A percentile compares a stretch with the other conserved stretches of the same genome.
Conservation (phyloP, 2,113 vertebrate species). For the Apodemus speciosus region DNA sequence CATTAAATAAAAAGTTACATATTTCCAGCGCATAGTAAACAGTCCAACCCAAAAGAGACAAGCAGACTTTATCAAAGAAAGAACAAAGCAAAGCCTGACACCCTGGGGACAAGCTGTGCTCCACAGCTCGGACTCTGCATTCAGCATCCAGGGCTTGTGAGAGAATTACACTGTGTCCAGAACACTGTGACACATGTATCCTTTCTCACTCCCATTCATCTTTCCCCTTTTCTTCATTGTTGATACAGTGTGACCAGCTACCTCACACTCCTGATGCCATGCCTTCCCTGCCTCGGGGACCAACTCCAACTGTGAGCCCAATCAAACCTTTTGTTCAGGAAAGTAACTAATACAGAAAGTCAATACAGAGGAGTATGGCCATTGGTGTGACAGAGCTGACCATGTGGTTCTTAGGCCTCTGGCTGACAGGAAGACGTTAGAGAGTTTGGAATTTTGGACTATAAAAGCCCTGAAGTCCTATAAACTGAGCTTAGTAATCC, state of each 20-base stretch:
- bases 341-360: background rate
- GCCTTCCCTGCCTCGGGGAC: background rate
- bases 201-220: background rate
- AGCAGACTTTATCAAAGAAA: background rate
- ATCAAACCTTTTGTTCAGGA: background rate
- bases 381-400: too few species aligned
- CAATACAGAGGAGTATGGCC: background rate
- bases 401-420: background rate
- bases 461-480: background rate
- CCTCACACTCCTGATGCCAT: too few species aligned
- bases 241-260: background rate
- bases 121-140: fast-evolving
- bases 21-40: background rate
- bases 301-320: background rate
- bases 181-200: background rate
- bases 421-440: background rate
- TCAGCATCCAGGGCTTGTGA: too few species aligned
- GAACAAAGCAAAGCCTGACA: background rate
- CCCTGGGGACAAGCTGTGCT: too few species aligned
- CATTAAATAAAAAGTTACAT: background rate
- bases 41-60: background rate
- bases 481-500: background rate
- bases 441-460: background rate
- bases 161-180: background rate
- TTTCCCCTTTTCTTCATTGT: background rate